phyloP scores from a whole-genome alignment of 2,888 invertebrate species.

The Oscheius sp. region DNA sequence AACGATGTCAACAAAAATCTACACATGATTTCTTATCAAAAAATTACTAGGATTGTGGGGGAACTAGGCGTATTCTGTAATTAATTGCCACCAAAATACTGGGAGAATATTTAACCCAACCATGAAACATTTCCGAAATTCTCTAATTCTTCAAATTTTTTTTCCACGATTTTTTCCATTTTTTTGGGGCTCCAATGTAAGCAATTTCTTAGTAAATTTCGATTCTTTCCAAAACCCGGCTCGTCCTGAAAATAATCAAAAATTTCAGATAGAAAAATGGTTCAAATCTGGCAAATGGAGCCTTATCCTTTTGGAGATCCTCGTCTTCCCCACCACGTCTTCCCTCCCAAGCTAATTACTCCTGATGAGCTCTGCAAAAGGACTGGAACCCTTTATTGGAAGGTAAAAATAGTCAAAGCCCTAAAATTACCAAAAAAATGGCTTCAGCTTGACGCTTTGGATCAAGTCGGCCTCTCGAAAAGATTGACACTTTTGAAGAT shows the following conservation, averaged over 20 bases:
- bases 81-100: no score
- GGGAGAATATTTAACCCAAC: no score
- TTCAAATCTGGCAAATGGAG: conserved; percentile 90
- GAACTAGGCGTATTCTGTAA: no score
- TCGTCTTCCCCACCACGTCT: conserved; percentile 84
- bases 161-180: no score
- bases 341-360: conserved; percentile 82
- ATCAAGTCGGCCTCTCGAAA: conserved; percentile 65
- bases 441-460: conserved; percentile 63
- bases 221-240: no score
- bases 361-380: conserved; percentile 80
- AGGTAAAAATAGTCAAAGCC: conserved; percentile 78
- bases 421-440: neutral
- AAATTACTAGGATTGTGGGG: no score
- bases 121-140: neutral
- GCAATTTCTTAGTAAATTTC: no score
- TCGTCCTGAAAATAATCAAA: no score
- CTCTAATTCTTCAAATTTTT: no score
- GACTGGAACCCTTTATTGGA: conserved; percentile 89
- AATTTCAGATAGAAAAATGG: conserved; percentile 79
- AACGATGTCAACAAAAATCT: no score
- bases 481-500: conserved; percentile 68
- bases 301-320: conserved; percentile 81
- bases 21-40: no score
- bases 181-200: no score